Conservation (phyloP, 2,888 invertebrate species). For the Pecten maximus region DNA sequence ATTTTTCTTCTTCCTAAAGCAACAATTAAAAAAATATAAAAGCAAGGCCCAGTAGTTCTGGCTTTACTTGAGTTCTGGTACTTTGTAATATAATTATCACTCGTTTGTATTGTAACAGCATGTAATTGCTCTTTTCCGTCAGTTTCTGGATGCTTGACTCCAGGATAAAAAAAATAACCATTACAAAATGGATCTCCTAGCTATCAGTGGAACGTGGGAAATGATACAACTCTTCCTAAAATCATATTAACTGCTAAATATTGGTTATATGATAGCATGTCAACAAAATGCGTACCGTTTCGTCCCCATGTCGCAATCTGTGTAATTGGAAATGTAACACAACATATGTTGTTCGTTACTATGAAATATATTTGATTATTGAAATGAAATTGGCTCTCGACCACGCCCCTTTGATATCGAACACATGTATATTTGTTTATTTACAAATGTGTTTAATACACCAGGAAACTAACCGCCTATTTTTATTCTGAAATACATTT, state of each 20-base stretch:
- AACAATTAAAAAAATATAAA: too few relatives aligned
- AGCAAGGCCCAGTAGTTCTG: too few relatives aligned
- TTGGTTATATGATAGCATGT: neutral
- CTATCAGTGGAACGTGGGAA: neutral
- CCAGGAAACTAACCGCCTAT: neutral
- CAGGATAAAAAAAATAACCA: neutral
- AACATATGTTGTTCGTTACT: neutral
- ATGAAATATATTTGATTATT: slow-evolving; percentile 18
- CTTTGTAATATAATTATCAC: neutral
- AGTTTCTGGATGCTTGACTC: neutral
- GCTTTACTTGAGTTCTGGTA: neutral
- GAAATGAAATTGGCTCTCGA: neutral
- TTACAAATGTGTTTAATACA: neutral
- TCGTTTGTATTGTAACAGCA: neutral
- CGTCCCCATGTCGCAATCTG: neutral
- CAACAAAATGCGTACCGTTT: slow-evolving; percentile 1
- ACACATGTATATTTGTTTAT: slow-evolving; percentile 10
- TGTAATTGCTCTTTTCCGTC: neutral
- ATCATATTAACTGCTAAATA: neutral
- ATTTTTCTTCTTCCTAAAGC: neutral
- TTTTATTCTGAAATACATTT: too few relatives aligned
- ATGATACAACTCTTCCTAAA: neutral
- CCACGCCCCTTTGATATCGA: neutral
- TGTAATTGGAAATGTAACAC: neutral
- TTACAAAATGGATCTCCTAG: neutral